A percentile compares a stretch with the other conserved stretches of the same genome.
Conservation (phyloP, 2,113 vertebrate genomes). For the Anseranas semipalmata region DNA sequence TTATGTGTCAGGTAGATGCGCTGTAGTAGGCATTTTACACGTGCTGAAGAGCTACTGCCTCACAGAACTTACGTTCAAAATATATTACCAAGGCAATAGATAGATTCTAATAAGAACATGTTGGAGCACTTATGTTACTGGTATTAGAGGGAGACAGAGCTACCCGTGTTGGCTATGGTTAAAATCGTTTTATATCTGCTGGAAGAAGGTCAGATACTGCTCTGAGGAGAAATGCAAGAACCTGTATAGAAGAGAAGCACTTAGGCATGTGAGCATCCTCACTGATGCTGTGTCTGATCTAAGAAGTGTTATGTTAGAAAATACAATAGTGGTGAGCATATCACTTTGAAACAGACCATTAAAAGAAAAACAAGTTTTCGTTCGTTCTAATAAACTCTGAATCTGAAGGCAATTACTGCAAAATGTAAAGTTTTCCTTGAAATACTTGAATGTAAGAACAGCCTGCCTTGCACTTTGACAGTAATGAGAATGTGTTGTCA, state of each 20-base stretch:
- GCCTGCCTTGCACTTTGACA: not conserved
- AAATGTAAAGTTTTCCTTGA: not conserved
- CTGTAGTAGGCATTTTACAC: not conserved
- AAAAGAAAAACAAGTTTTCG: not conserved
- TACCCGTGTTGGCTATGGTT: not conserved
- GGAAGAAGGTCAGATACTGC: not conserved
- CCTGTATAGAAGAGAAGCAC: not conserved
- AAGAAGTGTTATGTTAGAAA: not conserved
- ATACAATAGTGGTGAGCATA: not conserved
- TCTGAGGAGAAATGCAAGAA: not conserved
- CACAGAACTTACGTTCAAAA: not conserved
- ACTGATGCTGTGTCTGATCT: fast-evolving
- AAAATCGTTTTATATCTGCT: not conserved
- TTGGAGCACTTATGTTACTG: not conserved
- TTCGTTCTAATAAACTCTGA: not conserved
- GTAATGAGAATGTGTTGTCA: not conserved
- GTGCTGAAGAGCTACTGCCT: not conserved
- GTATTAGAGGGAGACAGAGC: not conserved
- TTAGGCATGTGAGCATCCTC: not conserved
- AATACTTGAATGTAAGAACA: not conserved
- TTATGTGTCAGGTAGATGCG: not conserved
- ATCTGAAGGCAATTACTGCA: not conserved
- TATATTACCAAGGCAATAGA: not conserved
- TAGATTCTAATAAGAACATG: not conserved
- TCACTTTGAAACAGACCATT: not conserved